phyloP scores from a whole-genome alignment of 1,140 invertebrate species.

The Leptestheria dahalacensis region DNA sequence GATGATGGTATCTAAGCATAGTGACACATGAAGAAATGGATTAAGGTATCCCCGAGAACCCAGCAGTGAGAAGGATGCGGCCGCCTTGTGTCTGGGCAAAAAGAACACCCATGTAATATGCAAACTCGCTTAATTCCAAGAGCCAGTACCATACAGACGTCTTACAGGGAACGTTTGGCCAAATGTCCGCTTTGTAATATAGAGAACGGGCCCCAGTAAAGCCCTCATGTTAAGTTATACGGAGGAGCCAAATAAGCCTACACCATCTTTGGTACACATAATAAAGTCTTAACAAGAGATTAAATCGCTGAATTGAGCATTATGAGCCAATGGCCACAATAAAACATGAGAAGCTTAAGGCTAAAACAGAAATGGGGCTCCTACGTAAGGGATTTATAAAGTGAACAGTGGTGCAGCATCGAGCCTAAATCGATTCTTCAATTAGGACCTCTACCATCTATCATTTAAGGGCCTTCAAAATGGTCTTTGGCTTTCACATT shows the following conservation, averaged over 20 bases:
- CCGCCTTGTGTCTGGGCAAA: no score
- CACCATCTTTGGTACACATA: background rate
- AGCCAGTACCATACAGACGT: no score
- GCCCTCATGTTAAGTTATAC: no score
- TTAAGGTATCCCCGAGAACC: background rate
- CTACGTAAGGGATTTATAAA: background rate
- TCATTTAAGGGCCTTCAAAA: constrained; percentile 13
- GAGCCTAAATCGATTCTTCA: constrained; percentile 8
- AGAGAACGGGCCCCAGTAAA: no score
- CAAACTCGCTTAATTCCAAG: no score
- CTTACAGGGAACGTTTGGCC: no score
- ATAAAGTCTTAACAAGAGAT: background rate
- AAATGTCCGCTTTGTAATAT: no score
- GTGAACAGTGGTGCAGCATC: background rate
- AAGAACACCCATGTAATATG: background rate
- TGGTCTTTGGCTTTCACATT: background rate
- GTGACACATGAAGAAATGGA: background rate
- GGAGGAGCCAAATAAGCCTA: no score
- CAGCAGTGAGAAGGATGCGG: no score
- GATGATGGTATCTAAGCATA: background rate
- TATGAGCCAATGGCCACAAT: background rate
- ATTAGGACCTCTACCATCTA: constrained; percentile 5
- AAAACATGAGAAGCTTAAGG: constrained; percentile 3
- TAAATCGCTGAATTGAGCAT: background rate
- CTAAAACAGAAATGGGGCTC: background rate